Evolutionary conservation across 2,797 vertebrate genomes (phyloP).

Genomic region (Chaetodon trifasciatus): DNA sequence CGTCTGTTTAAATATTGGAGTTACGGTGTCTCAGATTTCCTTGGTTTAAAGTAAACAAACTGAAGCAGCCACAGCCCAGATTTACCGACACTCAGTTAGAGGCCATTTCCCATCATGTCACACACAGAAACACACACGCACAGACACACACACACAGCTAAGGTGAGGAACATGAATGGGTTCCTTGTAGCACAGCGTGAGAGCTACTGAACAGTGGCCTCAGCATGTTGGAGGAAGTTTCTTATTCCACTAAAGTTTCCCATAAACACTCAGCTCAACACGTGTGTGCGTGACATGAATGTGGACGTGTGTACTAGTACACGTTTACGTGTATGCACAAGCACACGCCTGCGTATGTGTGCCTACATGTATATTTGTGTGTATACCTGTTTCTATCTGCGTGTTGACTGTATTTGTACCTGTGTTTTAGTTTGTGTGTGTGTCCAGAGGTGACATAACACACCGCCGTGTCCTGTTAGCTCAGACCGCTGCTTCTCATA

Average conservation of each 20-base stretch:
- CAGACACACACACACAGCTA: not conserved
- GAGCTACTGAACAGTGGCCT: conserved; percentile 20
- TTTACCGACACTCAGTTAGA: conserved; percentile 20
- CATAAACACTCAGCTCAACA: conserved; percentile 23
- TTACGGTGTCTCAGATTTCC: not conserved
- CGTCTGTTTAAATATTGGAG: not conserved
- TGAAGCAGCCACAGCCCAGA: conserved; percentile 2
- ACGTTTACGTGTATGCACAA: not conserved
- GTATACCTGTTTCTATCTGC: not conserved
- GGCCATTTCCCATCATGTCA: conserved; percentile 13
- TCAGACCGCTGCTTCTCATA: conserved; percentile 19
- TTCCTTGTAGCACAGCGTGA: conserved; percentile 33
- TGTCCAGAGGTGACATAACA: conserved; percentile 18
- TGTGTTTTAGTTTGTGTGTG: too few species aligned
- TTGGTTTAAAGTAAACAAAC: not conserved
- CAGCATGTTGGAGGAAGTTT: conserved; percentile 50
- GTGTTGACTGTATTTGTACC: not conserved
- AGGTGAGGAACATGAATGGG: conserved; percentile 41
- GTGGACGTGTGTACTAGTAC: not conserved
- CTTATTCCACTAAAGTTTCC: conserved; percentile 40
- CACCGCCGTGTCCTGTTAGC: conserved; percentile 15
- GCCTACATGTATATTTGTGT: not conserved
- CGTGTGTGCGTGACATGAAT: not conserved
- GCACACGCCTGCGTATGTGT: not conserved
- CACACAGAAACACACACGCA: conserved; percentile 16